These are phyloP conservation scores for Andrena cerasifolii DNA, from an alignment of 1,140 invertebrate genomes.

Conservation along the genomic window DNA sequence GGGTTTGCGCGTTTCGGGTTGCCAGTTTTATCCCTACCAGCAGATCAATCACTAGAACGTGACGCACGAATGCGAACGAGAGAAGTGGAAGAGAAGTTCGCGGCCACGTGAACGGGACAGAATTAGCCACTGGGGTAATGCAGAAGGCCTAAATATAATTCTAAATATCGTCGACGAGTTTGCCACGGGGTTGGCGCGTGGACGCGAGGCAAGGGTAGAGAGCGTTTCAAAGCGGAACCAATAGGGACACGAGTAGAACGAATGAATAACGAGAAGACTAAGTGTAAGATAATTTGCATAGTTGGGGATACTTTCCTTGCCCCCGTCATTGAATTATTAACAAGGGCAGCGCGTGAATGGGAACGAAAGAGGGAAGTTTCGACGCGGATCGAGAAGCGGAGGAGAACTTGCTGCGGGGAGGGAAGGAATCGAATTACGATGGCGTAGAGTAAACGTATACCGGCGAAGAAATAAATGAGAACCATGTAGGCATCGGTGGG, in stretches of 20 bases:
- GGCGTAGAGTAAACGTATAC: not conserved
- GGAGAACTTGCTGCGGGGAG: too few species aligned
- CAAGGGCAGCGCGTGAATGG: not conserved
- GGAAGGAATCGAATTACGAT: too few species aligned
- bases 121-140: not conserved
- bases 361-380: not conserved
- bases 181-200: too few species aligned
- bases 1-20: too few species aligned
- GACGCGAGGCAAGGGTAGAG: too few species aligned
- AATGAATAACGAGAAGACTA: not conserved
- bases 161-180: too few species aligned
- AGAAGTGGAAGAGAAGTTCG: not conserved
- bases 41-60: not conserved
- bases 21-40: not conserved
- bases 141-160: too few species aligned
- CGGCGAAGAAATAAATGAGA: not conserved
- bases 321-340: not conserved
- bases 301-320: too few species aligned
- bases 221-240: too few species aligned
- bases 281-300: not conserved
- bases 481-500: not conserved
- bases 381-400: too few species aligned
- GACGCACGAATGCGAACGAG: not conserved
- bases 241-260: too few species aligned
- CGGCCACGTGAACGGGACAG: not conserved